These are phyloP conservation scores for Agrochola lota DNA, from an alignment of 2,888 invertebrate genomes.

Conservation along the genomic window DNA sequence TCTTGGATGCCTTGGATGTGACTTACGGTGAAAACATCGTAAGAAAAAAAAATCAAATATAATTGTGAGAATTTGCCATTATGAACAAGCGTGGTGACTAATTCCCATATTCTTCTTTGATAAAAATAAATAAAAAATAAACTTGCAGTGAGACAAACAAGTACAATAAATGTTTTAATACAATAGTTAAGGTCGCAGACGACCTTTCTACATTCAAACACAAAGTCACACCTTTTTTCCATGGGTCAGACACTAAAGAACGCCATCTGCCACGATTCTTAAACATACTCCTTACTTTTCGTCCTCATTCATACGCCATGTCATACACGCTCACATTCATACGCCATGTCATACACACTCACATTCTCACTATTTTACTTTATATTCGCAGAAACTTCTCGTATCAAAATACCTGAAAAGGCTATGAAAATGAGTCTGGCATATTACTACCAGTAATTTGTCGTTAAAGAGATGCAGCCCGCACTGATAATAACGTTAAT, in stretches of 20 bases:
- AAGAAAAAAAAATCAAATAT: not conserved
- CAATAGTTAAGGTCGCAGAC: not conserved
- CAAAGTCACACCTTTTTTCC: not conserved
- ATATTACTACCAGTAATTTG: slow-evolving; percentile 22
- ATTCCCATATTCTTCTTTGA: too few relatives aligned
- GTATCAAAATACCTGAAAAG: not conserved
- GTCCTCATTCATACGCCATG: not conserved
- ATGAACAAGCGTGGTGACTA: too few relatives aligned
- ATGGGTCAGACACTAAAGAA: not conserved
- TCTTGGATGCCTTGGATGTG: not conserved
- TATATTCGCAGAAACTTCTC: not conserved
- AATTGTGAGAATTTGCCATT: too few relatives aligned
- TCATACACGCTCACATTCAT: not conserved
- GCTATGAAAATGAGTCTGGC: slow-evolving; percentile 5
- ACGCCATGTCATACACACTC: not conserved
- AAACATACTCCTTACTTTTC: not conserved
- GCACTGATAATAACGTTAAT: slow-evolving; percentile 30
- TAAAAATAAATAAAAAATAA: too few relatives aligned
- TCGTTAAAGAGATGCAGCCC: slow-evolving; percentile 16
- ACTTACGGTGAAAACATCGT: not conserved
- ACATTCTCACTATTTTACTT: not conserved
- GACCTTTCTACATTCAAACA: not conserved
- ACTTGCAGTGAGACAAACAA: too few relatives aligned
- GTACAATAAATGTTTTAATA: not conserved
- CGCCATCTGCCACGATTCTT: not conserved